Conservation (phyloP, 2,113 vertebrate genomes). For the Albula glossodonta region DNA sequence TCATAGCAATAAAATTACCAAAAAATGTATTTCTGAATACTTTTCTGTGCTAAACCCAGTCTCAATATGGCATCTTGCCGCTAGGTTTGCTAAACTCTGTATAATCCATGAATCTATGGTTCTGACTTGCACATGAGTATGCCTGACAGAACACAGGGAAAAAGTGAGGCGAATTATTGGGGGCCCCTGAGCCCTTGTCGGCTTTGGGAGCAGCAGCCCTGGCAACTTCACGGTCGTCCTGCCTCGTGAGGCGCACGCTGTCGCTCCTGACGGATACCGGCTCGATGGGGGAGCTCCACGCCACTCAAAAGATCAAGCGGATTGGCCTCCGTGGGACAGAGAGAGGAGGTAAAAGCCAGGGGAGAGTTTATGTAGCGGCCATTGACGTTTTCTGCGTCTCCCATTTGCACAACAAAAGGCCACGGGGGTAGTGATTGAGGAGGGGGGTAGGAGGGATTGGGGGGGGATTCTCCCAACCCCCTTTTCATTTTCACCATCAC, state of each 20-base stretch:
- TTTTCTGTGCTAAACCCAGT: too few relatives aligned
- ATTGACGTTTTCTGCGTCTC: neutral
- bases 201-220: too few relatives aligned
- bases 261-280: neutral
- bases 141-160: too few relatives aligned
- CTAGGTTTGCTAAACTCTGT: too few relatives aligned
- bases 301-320: neutral
- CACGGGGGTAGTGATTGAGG: neutral
- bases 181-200: too few relatives aligned
- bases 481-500: neutral
- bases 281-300: neutral
- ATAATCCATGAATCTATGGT: too few relatives aligned
- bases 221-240: too few relatives aligned
- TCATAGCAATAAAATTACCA: too few relatives aligned
- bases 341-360: neutral
- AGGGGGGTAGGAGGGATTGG: neutral
- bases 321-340: neutral
- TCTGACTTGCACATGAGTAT: too few relatives aligned
- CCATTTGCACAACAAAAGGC: constrained; percentile 23
- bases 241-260: neutral
- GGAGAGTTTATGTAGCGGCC: constrained; percentile 12
- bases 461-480: neutral
- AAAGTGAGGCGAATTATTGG: too few relatives aligned
- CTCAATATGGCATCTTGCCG: too few relatives aligned
- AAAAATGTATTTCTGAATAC: too few relatives aligned